Evolutionary conservation across 2,113 vertebrate genomes (phyloP).

Genomic region (Ammodytes dubius): DNA sequence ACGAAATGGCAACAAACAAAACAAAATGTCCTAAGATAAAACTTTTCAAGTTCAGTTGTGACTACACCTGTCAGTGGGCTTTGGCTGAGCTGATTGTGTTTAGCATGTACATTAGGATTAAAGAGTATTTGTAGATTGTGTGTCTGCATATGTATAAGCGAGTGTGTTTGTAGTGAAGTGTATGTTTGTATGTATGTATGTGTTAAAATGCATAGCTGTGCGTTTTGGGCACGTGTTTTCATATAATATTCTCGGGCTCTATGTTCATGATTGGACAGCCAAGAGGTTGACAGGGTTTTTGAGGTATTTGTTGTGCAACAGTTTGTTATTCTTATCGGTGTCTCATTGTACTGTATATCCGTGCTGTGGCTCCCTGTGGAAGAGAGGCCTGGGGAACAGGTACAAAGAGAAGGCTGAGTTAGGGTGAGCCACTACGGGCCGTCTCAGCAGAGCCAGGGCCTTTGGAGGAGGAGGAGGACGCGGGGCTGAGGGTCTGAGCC

Average conservation of each 20-base stretch:
- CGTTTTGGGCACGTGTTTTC: constrained; percentile 56
- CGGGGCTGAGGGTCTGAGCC: constrained; percentile 82
- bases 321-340: constrained; percentile 77
- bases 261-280: constrained; percentile 79
- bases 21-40: constrained; percentile 79
- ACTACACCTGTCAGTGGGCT: constrained; percentile 82
- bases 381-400: constrained; percentile 49
- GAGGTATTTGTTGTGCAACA: constrained; percentile 89
- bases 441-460: constrained; percentile 83
- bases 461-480: constrained; percentile 83
- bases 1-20: constrained; percentile 83
- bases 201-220: constrained; percentile 75
- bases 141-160: constrained; percentile 35
- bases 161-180: constrained; percentile 50
- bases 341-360: constrained; percentile 76
- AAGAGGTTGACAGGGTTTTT: constrained; percentile 80
- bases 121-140: constrained; percentile 25
- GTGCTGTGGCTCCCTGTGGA: constrained; percentile 64
- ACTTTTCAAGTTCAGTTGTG: constrained; percentile 86
- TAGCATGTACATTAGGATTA: constrained; percentile 77
- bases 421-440: constrained; percentile 82
- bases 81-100: constrained; percentile 86
- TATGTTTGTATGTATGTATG: constrained; percentile 24
- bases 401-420: constrained; percentile 52
- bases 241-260: constrained; percentile 66